phyloP scores from a whole-genome alignment of 2,113 vertebrate genomes.

The Apteryx mantelli region DNA sequence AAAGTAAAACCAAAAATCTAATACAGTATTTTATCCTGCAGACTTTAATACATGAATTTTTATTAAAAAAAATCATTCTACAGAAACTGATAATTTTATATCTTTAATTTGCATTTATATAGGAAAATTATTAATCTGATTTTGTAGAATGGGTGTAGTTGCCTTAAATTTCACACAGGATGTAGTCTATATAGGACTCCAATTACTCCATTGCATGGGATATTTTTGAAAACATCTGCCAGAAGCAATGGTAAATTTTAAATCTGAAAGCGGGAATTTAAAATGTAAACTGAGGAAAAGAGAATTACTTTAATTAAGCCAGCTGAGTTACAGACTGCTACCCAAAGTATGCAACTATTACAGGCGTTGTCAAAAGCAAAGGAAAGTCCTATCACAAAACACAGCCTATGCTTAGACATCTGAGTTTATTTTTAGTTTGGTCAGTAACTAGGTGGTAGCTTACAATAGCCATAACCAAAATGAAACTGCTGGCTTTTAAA shows the following conservation, averaged over 20 bases:
- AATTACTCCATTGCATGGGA: neutral
- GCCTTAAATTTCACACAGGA: neutral
- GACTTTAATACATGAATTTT: neutral
- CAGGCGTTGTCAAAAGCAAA: neutral
- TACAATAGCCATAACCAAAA: neutral
- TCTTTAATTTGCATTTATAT: neutral
- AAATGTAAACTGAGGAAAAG: neutral
- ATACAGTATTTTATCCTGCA: neutral
- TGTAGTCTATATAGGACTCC: neutral
- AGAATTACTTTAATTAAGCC: neutral
- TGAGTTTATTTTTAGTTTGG: neutral
- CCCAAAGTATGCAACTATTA: neutral
- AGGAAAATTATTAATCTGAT: neutral
- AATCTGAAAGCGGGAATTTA: neutral
- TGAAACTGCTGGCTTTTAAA: neutral
- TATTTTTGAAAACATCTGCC: neutral
- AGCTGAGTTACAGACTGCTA: neutral
- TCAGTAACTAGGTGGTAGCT: neutral
- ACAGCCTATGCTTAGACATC: neutral
- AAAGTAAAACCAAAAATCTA: neutral
- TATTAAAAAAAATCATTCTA: neutral
- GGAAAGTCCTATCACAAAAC: neutral
- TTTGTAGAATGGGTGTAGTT: neutral
- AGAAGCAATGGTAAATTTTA: neutral
- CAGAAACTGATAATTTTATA: neutral